Conservation (phyloP, 2,888 invertebrate species). For the Tanytarsus gracilentus region DNA sequence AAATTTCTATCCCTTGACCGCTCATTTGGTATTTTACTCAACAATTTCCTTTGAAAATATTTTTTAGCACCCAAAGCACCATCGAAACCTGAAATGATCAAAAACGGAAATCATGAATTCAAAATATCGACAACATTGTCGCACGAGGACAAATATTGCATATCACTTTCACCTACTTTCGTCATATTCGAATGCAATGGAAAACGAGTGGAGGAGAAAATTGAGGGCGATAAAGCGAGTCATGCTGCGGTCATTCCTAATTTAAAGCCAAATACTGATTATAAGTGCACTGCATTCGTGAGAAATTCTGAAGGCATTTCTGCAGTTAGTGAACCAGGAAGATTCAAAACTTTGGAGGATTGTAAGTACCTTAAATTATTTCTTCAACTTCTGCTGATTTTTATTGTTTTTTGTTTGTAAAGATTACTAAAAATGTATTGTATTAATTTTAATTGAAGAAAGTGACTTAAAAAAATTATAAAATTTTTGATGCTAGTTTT, state of each 20-base stretch:
- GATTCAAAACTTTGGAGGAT: background rate
- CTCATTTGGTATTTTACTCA: no score
- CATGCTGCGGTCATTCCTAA: background rate
- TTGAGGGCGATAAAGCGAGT: background rate
- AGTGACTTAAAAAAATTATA: no score
- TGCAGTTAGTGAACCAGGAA: background rate
- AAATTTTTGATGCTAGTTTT: no score
- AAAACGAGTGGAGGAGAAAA: background rate
- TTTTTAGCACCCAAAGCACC: background rate
- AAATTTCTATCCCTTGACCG: no score
- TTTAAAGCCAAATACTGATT: background rate
- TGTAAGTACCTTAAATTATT: no score
- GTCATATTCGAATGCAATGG: background rate
- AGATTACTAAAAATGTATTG: no score
- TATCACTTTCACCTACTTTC: background rate
- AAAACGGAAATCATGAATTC: background rate
- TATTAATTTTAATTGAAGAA: no score
- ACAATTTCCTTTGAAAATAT: background rate
- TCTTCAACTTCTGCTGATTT: no score
- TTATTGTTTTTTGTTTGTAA: no score
- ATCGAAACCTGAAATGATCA: background rate
- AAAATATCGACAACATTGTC: background rate
- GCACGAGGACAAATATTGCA: background rate
- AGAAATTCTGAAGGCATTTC: background rate
- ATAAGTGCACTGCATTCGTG: background rate